Conservation (phyloP, 2,797 vertebrate species). For the Malurus leucopterus region DNA sequence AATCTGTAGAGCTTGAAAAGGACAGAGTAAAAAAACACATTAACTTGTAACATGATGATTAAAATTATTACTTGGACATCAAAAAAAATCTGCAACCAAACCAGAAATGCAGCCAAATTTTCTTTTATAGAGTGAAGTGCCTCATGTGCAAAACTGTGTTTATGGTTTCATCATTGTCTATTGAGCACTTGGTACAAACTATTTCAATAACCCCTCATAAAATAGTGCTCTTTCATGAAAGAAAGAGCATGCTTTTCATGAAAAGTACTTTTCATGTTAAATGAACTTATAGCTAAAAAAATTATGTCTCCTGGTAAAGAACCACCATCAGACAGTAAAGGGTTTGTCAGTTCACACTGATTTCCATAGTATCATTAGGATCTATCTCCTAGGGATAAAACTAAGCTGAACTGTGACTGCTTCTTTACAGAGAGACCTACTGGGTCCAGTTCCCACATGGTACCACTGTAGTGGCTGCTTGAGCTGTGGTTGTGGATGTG, state of each 20-base stretch:
- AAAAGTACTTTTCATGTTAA: background rate
- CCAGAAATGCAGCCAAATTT: background rate
- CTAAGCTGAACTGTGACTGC: background rate
- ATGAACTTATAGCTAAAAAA: background rate
- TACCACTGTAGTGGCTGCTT: background rate
- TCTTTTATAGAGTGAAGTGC: background rate
- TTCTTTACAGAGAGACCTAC: background rate
- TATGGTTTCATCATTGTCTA: background rate
- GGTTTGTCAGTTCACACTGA: background rate
- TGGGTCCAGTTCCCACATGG: background rate
- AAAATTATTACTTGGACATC: background rate
- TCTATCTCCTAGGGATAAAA: background rate
- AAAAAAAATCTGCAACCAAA: background rate
- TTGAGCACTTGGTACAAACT: background rate
- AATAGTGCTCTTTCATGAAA: no score
- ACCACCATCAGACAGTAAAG: background rate
- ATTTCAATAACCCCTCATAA: background rate
- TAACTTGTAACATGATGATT: background rate
- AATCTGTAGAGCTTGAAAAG: background rate
- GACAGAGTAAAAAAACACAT: background rate
- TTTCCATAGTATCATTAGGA: background rate
- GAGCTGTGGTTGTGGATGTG: background rate
- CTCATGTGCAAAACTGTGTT: background rate
- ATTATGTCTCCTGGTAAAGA: background rate
- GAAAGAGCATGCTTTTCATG: no score